phyloP scores from a whole-genome alignment of 37 sponge, comb jelly and placozoan species.

The Corticium candelabrum region DNA sequence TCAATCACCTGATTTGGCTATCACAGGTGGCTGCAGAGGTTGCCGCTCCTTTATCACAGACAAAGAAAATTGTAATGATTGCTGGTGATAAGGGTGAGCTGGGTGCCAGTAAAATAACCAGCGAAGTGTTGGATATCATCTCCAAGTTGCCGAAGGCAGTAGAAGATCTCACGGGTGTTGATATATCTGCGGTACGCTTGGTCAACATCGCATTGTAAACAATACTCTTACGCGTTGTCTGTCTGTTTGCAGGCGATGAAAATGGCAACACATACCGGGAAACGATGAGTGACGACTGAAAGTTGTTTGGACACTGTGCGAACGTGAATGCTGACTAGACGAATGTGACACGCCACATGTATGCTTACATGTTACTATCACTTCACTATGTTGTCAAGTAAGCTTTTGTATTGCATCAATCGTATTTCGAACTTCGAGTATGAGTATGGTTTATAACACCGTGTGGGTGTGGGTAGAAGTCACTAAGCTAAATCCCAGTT shows the following conservation, averaged over 20 bases:
- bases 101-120: conserved; percentile 29
- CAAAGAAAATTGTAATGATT: conserved; percentile 22
- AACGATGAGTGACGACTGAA: neutral
- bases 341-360: too few relatives aligned
- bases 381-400: too few relatives aligned
- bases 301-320: too few relatives aligned
- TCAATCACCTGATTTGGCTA: neutral
- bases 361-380: too few relatives aligned
- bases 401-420: too few relatives aligned
- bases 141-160: conserved; percentile 20
- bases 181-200: conserved; percentile 21
- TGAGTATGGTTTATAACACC: too few relatives aligned
- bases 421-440: too few relatives aligned
- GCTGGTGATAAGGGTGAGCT: conserved; percentile 29
- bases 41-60: conserved; percentile 25
- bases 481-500: too few relatives aligned
- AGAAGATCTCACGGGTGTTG: conserved; percentile 29
- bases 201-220: neutral
- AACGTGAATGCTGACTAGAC: too few relatives aligned
- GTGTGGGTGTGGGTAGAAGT: too few relatives aligned
- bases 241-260: neutral
- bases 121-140: conserved; percentile 35
- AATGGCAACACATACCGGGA: neutral
- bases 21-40: conserved; percentile 30
- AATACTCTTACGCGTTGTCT: too few relatives aligned